phyloP scores from a whole-genome alignment of 1,140 invertebrate genomes.

The Rhynchophorus ferrugineus region DNA sequence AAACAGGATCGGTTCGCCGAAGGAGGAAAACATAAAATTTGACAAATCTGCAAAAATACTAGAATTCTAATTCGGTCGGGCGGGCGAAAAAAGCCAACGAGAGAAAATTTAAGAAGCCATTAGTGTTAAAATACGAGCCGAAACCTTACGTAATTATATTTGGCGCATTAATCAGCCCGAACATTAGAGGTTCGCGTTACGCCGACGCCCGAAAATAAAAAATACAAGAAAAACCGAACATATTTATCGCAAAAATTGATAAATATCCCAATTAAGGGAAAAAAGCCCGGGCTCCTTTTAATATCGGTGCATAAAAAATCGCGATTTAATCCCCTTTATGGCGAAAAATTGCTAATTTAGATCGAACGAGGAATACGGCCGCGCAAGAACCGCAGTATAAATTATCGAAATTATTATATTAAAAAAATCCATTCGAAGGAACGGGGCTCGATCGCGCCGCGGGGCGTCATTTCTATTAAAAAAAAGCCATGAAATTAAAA shows the following conservation, averaged over 20 bases:
- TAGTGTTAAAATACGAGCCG: neutral
- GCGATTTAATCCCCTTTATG: conserved; percentile 37
- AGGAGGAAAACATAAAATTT: too few species aligned
- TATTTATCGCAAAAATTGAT: conserved; percentile 30
- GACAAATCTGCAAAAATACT: too few species aligned
- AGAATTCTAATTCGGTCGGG: too few species aligned
- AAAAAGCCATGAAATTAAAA: conserved; percentile 16
- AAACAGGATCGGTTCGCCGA: too few species aligned
- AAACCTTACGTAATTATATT: conserved; percentile 23
- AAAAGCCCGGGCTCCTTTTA: conserved; percentile 21
- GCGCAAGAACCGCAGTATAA: conserved; percentile 45
- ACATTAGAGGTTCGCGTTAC: conserved; percentile 8
- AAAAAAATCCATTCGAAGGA: conserved; percentile 58
- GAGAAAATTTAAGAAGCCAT: neutral
- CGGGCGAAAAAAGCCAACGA: too few species aligned
- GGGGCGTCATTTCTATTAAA: conserved; percentile 17
- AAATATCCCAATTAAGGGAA: conserved; percentile 29
- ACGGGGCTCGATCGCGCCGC: conserved; percentile 26
- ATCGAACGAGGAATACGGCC: conserved; percentile 32
- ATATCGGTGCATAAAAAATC: conserved; percentile 28
- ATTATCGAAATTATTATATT: conserved; percentile 62
- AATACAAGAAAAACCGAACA: conserved; percentile 16
- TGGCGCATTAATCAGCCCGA: conserved; percentile 5
- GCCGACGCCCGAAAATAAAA: conserved; percentile 1
- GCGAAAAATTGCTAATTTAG: conserved; percentile 38